phyloP scores from a whole-genome alignment of 2,113 vertebrate genomes.

The Corythornis madagascariensis region DNA sequence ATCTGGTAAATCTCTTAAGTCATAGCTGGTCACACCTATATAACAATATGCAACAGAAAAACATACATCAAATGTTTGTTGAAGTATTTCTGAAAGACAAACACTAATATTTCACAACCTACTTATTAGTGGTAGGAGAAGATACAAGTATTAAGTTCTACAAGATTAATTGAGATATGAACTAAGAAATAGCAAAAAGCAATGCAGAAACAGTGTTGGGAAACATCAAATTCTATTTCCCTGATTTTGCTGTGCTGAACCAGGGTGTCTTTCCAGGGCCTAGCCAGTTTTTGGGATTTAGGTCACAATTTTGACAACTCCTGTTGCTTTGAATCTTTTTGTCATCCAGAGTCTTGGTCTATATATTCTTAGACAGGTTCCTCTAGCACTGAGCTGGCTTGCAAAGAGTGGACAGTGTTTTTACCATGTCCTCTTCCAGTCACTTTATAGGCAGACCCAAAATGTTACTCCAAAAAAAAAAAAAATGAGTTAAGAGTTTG shows the following conservation, averaged over 20 bases:
- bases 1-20: neutral
- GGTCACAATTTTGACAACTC: neutral
- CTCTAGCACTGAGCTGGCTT: neutral
- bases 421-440: neutral
- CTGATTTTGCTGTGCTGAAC: neutral
- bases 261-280: neutral
- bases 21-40: neutral
- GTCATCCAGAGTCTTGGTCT: neutral
- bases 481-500: neutral
- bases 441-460: neutral
- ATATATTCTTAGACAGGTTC: neutral
- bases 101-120: neutral
- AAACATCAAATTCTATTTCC: neutral
- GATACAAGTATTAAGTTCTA: neutral
- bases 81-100: neutral
- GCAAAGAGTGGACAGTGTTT: neutral
- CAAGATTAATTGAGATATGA: accelerated
- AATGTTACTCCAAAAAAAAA: neutral
- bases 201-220: neutral
- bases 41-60: neutral
- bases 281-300: neutral
- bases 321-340: neutral
- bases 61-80: neutral
- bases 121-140: neutral
- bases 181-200: neutral